A percentile compares a stretch with the other conserved stretches of the same genome.
These are phyloP conservation scores for Onychomys arenicola DNA, from an alignment of 2,797 vertebrate species.

Conservation along the genomic window DNA sequence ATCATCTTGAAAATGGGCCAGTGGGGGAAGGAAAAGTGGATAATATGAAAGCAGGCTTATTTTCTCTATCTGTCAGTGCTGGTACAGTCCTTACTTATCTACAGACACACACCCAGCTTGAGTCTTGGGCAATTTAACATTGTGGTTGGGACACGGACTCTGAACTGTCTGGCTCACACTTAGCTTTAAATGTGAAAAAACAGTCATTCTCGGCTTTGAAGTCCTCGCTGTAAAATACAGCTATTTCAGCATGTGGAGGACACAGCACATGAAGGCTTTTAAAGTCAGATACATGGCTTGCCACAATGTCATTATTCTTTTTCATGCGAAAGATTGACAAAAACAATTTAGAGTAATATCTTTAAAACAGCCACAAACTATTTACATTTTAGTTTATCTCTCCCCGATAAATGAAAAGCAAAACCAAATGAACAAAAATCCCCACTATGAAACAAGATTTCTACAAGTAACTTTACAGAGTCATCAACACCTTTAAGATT, in stretches of 20 bases:
- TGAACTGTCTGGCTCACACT: not conserved
- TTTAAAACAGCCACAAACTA: not conserved
- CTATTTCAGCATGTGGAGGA: not conserved
- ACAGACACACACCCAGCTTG: not conserved
- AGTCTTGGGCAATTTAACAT: not conserved
- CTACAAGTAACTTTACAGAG: not conserved
- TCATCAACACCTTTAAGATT: not conserved
- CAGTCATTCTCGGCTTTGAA: not conserved
- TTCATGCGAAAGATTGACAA: not conserved
- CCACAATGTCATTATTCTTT: not conserved
- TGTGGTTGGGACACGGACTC: not conserved
- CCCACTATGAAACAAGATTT: not conserved
- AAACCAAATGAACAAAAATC: not conserved
- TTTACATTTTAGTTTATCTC: not conserved
- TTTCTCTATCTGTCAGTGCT: not conserved
- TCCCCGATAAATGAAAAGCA: not conserved
- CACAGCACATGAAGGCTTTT: not conserved
- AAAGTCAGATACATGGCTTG: not conserved
- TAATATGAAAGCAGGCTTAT: not conserved
- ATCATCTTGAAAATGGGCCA: not conserved
- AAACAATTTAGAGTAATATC: not conserved
- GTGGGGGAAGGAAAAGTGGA: not conserved
- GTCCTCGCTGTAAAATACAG: not conserved
- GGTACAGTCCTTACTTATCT: not conserved
- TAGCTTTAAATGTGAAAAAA: too few species aligned